Evolutionary conservation across 1,140 invertebrate genomes (phyloP).

Genomic region (Leptoteleia sp.): DNA sequence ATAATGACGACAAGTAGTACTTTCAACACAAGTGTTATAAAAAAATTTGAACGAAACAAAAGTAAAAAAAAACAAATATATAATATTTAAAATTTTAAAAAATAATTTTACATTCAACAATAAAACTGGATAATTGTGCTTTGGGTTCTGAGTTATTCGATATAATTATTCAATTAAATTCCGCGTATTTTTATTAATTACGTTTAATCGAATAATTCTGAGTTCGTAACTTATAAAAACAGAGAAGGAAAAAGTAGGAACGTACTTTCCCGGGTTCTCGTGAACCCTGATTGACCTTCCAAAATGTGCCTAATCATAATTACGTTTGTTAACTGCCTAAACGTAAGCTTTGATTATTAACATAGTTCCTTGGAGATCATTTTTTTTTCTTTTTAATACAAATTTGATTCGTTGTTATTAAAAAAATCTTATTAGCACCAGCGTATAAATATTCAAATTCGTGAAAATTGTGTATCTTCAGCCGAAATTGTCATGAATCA

Average conservation of each 20-base stretch:
- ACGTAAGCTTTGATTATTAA: not conserved
- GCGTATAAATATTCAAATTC: slow-evolving; percentile 19
- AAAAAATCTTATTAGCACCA: slow-evolving; percentile 26
- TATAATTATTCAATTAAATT: too few relatives aligned
- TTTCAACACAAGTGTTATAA: too few relatives aligned
- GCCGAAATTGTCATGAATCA: slow-evolving; percentile 30
- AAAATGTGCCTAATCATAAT: not conserved
- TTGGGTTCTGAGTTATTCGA: not conserved
- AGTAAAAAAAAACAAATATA: not conserved
- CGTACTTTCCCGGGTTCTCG: too few relatives aligned
- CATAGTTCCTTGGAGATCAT: slow-evolving; percentile 18
- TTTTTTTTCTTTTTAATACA: too few relatives aligned
- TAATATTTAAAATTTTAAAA: not conserved
- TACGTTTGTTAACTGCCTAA: slow-evolving; percentile 15
- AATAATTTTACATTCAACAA: not conserved
- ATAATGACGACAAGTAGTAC: too few relatives aligned
- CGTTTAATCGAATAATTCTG: not conserved
- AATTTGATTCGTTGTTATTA: slow-evolving; percentile 23
- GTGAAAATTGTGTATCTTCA: slow-evolving; percentile 1
- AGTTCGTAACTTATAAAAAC: not conserved
- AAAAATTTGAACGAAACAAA: not conserved
- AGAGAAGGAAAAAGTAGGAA: too few relatives aligned
- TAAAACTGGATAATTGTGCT: not conserved
- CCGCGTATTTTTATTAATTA: too few relatives aligned
- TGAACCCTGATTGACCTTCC: too few relatives aligned